phyloP scores from a whole-genome alignment of 1,140 invertebrate species.

The Drosophila pruinosa region DNA sequence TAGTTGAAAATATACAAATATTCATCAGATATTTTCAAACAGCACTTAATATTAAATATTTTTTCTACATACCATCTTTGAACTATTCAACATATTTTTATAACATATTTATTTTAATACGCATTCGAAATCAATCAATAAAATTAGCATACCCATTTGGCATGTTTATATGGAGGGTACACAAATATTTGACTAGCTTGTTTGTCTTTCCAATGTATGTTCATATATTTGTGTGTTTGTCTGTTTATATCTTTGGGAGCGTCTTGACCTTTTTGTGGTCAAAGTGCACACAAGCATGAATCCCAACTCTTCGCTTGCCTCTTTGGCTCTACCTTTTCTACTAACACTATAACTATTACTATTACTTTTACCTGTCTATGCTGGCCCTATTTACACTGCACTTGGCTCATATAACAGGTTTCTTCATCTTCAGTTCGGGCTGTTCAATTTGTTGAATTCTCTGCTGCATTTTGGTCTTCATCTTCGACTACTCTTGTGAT shows the following conservation, averaged over 20 bases:
- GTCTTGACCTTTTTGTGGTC: slow-evolving; percentile 79
- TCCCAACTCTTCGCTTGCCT: slow-evolving; percentile 29
- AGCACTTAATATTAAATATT: no score
- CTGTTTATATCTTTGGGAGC: slow-evolving; percentile 54
- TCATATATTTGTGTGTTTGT: not conserved
- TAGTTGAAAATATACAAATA: no score
- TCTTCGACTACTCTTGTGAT: slow-evolving; percentile 46
- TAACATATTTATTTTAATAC: no score
- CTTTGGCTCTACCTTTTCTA: slow-evolving; percentile 32
- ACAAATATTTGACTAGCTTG: slow-evolving; percentile 21
- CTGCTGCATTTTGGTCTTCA: slow-evolving; percentile 30
- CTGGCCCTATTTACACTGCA: slow-evolving; percentile 46
- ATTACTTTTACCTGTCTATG: slow-evolving; percentile 26
- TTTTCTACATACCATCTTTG: no score
- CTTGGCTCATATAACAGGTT: slow-evolving; percentile 68
- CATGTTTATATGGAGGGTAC: slow-evolving; percentile 5
- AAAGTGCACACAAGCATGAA: slow-evolving; percentile 80
- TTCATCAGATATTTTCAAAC: no score
- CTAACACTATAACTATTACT: not conserved
- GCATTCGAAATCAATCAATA: no score
- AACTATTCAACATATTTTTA: no score
- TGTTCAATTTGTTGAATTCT: slow-evolving; percentile 34
- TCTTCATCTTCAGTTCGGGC: slow-evolving; percentile 31
- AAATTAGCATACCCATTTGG: slow-evolving; percentile 24
- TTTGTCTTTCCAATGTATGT: slow-evolving; percentile 2